Base-by-base conservation (phyloP, 2,797 vertebrate species). In the Catharus ustulatus region DNA sequence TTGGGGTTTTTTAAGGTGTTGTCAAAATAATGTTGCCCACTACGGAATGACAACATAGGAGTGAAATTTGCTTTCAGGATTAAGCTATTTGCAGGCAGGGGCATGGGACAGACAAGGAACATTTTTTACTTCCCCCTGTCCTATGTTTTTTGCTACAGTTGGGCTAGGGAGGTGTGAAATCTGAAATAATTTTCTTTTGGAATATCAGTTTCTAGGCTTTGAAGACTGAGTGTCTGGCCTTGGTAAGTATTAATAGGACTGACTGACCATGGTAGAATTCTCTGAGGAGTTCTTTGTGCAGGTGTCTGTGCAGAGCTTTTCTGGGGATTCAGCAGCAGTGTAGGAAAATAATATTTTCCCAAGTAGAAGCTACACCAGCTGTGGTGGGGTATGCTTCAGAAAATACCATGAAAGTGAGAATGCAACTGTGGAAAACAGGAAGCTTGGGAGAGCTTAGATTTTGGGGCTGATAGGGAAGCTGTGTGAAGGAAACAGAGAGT, bases 401-500 rank as follows among this genome's bases (percentile, higher is more conserved):
- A 95, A 95, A 94, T 66, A 90, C 34, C 15, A 51, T 29, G 36
- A 54, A 78, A 84, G 84, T 80, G 57, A 92, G 48, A 89, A 94
- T 49, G 55, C 16, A 84, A 34, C 76, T 78, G 76, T 62, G 73
- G 87, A 94, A 93, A 95, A 91, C 73, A 84, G 89, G 66, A 90
- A 81, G 48, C 58, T 84, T 62, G 32, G 27, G 43, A 91, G 36
- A 91, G 55, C 58, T 94, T 58, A 73, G 66, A 89, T 95, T 92
- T 89, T 2, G 1, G 20, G 55, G 24, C 74, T 88, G 87, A 88
- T 76, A 94, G 59, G 45, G 77, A 90, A 94, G 66, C 8, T 68
- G 67, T 42, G 73, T 2, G 4, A 30, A 90, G 23, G 85, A 87
- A 83, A 81, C 15, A 16, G 24, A 83, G 82, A 76, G 34, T 34